Conservation (phyloP, 2,888 invertebrate genomes). For the Ochropleura leucogaster region DNA sequence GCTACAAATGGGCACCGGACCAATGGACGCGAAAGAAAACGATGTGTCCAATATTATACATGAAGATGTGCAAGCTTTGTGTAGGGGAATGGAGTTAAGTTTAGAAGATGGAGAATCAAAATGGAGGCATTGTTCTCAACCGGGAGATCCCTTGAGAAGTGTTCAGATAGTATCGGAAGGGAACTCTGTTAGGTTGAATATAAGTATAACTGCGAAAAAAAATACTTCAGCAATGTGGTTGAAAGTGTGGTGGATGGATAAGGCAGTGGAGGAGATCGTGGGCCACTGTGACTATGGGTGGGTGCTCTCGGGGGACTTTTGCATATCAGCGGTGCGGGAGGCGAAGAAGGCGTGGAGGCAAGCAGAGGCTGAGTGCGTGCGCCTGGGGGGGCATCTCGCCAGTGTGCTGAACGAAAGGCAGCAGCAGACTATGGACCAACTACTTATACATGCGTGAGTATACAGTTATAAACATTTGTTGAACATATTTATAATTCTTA, state of each 20-base stretch:
- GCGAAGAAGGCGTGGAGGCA: slow-evolving; percentile 91
- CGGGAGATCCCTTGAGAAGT: slow-evolving; percentile 90
- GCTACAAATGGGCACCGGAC: slow-evolving; percentile 90
- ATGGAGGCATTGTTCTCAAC: slow-evolving; percentile 91
- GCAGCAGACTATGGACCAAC: slow-evolving; percentile 91
- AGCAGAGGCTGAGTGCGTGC: slow-evolving; percentile 92
- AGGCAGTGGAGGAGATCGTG: slow-evolving; percentile 91
- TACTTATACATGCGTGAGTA: slow-evolving; percentile 92
- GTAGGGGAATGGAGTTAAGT: slow-evolving; percentile 90
- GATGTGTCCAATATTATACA: slow-evolving; percentile 81
- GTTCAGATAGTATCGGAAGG: slow-evolving; percentile 91
- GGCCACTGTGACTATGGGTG: slow-evolving; percentile 93
- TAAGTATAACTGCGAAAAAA: slow-evolving; percentile 82
- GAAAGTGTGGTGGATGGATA: slow-evolving; percentile 92
- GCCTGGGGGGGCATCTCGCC: slow-evolving; percentile 92
- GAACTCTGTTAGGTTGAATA: slow-evolving; percentile 89
- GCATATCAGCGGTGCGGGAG: slow-evolving; percentile 91
- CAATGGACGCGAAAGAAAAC: slow-evolving; percentile 78
- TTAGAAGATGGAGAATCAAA: slow-evolving; percentile 90
- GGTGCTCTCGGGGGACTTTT: slow-evolving; percentile 92
- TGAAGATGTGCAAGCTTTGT: slow-evolving; percentile 82
- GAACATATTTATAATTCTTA: neutral
- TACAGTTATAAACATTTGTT: neutral
- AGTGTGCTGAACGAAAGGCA: slow-evolving; percentile 92
- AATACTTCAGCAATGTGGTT: slow-evolving; percentile 88